Base-by-base conservation (phyloP, 2,113 vertebrate genomes). In the Aegithalos caudatus region DNA sequence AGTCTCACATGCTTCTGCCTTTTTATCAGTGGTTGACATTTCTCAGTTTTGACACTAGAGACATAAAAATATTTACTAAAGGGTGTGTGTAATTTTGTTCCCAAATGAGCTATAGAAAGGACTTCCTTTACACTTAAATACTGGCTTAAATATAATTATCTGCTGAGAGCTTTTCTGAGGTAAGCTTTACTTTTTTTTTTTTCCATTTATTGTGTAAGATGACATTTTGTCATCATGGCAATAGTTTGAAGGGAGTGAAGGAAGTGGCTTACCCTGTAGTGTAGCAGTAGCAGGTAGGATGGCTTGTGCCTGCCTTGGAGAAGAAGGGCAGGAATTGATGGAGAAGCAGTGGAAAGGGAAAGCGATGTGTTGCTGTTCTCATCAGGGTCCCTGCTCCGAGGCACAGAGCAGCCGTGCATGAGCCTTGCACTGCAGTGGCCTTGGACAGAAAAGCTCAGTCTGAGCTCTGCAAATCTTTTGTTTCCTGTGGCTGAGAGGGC, bases 61-160 rank as follows among this genome's bases (percentile, higher is more conserved):
- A 81, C 81, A 57, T 89, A 88, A 92, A 91, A 95, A 91, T 91
- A 84, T 64, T 94, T 94, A 51, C n/a, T 76, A 21, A 91, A 54
- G 61, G 9, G 8, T 76, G 42, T 64, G 18, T 76, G 42, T 60
- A 42, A 44, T 37, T 95, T 64, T 81, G 25, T 86, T 90, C 54
- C 29, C 35, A 86, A 88, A 25, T 66, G 37, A 88, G 38, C 12
- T 27, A 12, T 50, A 61, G 44, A 60, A 74, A 66, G 51, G 42
- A 70, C 71, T 67, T 94, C n/a, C 58, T 93, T 82, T 88, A 45
- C 18, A 56, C 38, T 91, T 53, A 84, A 84, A 58, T 88, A 70
- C 1, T 37, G 31, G 21, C 24, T 95, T 90, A 83, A 91, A 72
- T 80, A 12, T 20, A 82, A 28, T 72, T 88, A 56, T 24, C 28